phyloP scores from a whole-genome alignment of 35 echinoderm and acorn worm genomes.

The Hemicentrotus pulcherrimus region DNA sequence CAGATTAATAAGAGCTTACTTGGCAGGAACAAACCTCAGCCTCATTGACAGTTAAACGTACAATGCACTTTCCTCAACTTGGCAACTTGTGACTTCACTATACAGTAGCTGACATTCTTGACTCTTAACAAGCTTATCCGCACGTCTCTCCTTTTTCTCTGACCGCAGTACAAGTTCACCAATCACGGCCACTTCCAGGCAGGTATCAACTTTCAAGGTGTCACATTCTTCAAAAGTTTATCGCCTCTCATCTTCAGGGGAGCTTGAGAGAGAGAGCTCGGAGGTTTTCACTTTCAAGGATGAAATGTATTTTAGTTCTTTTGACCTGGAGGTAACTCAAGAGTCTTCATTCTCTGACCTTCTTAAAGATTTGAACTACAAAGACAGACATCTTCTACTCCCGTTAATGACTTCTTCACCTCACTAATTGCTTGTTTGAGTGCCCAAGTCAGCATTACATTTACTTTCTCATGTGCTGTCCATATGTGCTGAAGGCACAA shows the following conservation, averaged over 20 bases:
- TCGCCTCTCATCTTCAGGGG: not conserved
- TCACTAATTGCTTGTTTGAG: not conserved
- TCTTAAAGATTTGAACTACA: not conserved
- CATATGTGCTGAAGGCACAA: conserved; percentile 2
- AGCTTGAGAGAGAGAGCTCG: not conserved
- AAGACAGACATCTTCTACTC: not conserved
- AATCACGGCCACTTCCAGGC: conserved; percentile 7
- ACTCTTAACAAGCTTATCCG: not conserved
- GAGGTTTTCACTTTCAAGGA: not conserved
- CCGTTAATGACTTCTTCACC: not conserved
- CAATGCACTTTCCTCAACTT: not conserved
- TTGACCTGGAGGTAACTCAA: not conserved
- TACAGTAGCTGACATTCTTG: not conserved
- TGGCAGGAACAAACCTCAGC: not conserved
- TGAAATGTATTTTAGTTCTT: conserved; percentile 6
- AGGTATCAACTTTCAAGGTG: conserved; percentile 9
- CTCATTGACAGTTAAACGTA: not conserved
- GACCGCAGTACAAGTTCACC: conserved; percentile 8
- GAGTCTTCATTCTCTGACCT: not conserved
- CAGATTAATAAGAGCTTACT: not conserved
- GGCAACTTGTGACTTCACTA: not conserved
- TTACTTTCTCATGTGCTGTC: not conserved
- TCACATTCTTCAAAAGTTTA: conserved; percentile 5
- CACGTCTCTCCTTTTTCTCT: not conserved
- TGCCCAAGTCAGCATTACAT: not conserved